These are phyloP conservation scores for Cyphomyrus plagiostoma DNA, from an alignment of 2,113 vertebrate genomes.

Conservation along the genomic window DNA sequence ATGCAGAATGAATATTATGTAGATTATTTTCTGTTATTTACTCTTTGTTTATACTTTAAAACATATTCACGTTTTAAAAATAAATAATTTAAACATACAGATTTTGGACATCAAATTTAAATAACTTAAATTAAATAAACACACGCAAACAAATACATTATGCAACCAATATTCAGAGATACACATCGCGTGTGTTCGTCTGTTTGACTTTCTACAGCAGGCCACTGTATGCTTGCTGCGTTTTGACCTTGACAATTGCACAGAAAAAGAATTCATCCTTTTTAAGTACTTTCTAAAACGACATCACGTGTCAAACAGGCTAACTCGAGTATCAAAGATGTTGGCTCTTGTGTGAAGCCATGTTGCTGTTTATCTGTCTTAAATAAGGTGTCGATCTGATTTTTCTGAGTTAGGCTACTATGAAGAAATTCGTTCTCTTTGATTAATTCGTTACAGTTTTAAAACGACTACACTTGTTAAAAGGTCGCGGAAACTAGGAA, in stretches of 20 bases:
- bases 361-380: background rate
- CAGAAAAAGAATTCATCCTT: background rate
- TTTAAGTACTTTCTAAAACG: background rate
- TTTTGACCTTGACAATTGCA: background rate
- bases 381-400: background rate
- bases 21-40: constrained; percentile 18
- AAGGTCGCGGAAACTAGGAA: constrained; percentile 50
- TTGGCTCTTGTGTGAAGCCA: background rate
- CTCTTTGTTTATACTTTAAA: constrained; percentile 44
- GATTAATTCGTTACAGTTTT: constrained; percentile 42
- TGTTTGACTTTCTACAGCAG: background rate
- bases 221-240: background rate
- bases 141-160: constrained; percentile 51
- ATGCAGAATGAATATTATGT: constrained; percentile 52
- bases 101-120: constrained; percentile 49
- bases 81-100: constrained; percentile 56
- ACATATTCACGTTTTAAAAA: constrained; percentile 43
- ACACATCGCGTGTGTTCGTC: background rate
- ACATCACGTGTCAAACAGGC: background rate
- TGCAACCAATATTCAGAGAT: constrained; percentile 18
- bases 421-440: constrained; percentile 38
- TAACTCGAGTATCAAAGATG: background rate
- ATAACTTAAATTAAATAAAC: constrained; percentile 75
- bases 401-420: constrained; percentile 8
- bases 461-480: constrained; percentile 52